Percentiles rank a stretch among this genome's conserved stretches.
These are phyloP conservation scores for Homarus gammarus DNA, from an alignment of 2,888 invertebrate genomes.

Conservation along the genomic window DNA sequence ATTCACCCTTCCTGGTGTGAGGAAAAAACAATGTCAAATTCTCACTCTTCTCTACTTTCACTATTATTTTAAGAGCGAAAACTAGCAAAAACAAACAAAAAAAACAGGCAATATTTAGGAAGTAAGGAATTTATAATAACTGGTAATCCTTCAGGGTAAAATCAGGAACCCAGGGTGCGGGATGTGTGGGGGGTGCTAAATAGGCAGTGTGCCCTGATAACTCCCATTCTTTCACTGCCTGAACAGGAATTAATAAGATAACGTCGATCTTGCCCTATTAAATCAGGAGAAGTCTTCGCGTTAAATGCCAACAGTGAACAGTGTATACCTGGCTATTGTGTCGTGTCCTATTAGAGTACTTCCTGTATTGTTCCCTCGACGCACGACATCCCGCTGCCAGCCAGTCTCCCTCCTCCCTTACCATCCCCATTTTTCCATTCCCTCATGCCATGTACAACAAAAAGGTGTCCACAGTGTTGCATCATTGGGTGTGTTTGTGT, in stretches of 20 bases:
- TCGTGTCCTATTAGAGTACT: neutral
- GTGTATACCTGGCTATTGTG: neutral
- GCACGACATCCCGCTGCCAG: neutral
- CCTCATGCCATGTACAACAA: conserved; percentile 9
- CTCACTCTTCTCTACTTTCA: neutral
- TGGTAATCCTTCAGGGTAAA: neutral
- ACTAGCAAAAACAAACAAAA: neutral
- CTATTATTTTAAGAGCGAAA: neutral
- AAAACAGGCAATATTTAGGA: neutral
- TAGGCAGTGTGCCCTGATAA: neutral
- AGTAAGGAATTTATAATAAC: neutral
- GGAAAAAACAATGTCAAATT: neutral
- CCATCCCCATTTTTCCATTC: neutral
- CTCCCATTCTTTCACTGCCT: neutral
- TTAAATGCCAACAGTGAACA: neutral
- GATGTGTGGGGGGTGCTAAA: neutral
- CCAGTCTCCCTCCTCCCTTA: neutral
- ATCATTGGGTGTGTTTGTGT: conserved; percentile 38
- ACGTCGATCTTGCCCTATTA: neutral
- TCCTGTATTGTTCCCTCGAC: neutral
- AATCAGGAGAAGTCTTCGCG: neutral
- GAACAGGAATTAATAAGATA: neutral
- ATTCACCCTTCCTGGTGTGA: neutral
- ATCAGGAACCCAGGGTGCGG: neutral
- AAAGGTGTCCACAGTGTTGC: conserved; percentile 5